These are phyloP conservation scores for Anseranas semipalmata DNA, from an alignment of 2,113 vertebrate genomes.

Conservation along the genomic window DNA sequence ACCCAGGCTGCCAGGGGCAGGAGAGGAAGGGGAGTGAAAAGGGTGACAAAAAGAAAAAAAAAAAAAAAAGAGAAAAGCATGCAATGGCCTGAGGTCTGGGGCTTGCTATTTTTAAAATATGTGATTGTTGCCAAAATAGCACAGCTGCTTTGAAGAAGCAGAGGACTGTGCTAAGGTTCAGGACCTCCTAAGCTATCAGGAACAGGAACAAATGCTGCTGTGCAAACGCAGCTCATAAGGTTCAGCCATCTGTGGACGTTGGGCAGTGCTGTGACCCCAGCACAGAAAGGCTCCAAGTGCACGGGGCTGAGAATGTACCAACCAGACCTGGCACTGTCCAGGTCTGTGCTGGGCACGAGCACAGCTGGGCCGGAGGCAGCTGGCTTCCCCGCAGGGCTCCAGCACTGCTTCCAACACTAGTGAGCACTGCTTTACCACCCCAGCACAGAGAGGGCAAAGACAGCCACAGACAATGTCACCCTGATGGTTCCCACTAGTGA, in stretches of 20 bases:
- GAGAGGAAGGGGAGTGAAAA: background rate
- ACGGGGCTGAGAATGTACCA: background rate
- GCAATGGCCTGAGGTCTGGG: background rate
- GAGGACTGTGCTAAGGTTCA: background rate
- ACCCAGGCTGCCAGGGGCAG: background rate
- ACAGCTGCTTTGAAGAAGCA: conserved; percentile 35
- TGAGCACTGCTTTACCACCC: background rate
- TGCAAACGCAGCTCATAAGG: background rate
- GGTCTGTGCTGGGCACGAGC: background rate
- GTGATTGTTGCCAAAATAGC: conserved; percentile 29
- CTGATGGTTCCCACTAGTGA: background rate
- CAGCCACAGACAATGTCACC: background rate
- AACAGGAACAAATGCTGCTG: background rate
- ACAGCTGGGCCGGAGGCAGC: background rate
- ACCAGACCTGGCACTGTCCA: background rate
- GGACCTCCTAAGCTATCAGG: background rate
- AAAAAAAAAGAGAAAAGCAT: conserved; percentile 4
- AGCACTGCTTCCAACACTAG: background rate
- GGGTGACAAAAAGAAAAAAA: background rate
- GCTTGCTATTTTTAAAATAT: conserved; percentile 52
- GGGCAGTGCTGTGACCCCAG: background rate
- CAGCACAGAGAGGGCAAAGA: background rate
- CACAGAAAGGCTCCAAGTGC: background rate
- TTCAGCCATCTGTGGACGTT: background rate
- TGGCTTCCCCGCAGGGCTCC: background rate